Evolutionary conservation across 2,113 vertebrate species (phyloP).

Genomic region (Chelonoidis abingdonii): DNA sequence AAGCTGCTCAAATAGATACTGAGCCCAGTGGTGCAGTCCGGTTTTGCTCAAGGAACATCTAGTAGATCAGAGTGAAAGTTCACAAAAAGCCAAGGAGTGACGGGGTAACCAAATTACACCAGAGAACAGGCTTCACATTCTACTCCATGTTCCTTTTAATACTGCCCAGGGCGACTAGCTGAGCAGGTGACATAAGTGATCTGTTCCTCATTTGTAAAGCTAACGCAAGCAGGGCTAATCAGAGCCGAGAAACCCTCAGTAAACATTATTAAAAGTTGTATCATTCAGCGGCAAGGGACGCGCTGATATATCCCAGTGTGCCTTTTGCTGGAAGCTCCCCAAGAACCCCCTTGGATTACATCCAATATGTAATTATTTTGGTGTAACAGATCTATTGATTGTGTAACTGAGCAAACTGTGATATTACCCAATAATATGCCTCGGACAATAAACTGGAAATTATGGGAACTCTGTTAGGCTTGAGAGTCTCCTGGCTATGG

Average conservation of each 20-base stretch:
- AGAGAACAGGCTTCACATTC: background rate
- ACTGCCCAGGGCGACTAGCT: background rate
- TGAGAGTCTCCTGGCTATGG: background rate
- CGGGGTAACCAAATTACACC: background rate
- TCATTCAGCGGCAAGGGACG: background rate
- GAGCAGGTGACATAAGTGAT: fast-evolving
- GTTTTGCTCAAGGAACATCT: background rate
- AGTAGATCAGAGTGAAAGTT: background rate
- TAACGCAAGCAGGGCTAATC: background rate
- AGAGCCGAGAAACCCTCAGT: background rate
- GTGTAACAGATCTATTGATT: background rate
- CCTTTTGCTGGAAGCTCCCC: background rate
- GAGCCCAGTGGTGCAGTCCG: background rate
- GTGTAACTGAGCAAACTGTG: background rate
- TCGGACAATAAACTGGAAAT: background rate
- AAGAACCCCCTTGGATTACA: background rate
- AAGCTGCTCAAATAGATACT: background rate
- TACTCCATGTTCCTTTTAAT: fast-evolving
- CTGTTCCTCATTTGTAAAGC: background rate
- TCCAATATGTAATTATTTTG: background rate
- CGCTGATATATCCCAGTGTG: background rate
- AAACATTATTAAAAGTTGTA: background rate
- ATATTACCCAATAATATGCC: background rate
- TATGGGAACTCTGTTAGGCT: background rate
- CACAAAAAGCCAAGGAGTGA: background rate